A percentile compares a stretch with the other conserved stretches of the same genome.
These are phyloP conservation scores for Tineola bisselliella DNA, from an alignment of 2,888 invertebrate species.

Conservation along the genomic window DNA sequence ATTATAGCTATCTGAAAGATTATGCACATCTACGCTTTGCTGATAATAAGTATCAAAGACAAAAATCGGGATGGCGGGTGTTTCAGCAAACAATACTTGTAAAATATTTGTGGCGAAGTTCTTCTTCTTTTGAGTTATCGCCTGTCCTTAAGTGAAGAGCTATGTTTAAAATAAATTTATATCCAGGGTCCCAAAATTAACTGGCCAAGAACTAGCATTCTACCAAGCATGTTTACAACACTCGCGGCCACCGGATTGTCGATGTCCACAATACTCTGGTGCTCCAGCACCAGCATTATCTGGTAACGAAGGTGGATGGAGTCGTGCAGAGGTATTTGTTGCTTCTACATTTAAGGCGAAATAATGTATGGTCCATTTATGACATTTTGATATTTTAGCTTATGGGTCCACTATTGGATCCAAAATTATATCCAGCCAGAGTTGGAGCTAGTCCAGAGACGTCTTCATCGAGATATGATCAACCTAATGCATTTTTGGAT, in stretches of 20 bases:
- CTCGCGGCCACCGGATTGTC: constrained; percentile 48
- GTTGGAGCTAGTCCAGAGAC: constrained; percentile 67
- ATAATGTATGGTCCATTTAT: background rate
- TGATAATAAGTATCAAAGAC: no score
- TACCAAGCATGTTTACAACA: constrained; percentile 57
- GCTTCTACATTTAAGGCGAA: no score
- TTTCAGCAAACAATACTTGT: no score
- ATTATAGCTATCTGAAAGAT: no score
- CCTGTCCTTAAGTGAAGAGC: no score
- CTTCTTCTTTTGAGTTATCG: no score
- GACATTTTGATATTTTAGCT: constrained; percentile 32
- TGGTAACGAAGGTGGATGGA: constrained; percentile 54
- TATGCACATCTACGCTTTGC: no score
- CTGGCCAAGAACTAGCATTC: constrained; percentile 48
- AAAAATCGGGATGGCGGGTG: no score
- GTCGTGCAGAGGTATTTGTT: constrained; percentile 41
- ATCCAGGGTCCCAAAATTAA: constrained; percentile 37
- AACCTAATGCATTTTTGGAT: constrained; percentile 69
- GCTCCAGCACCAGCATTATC: constrained; percentile 35
- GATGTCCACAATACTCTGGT: constrained; percentile 49
- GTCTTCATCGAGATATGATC: constrained; percentile 60
- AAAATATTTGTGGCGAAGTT: no score
- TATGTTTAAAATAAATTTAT: background rate
- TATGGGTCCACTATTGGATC: constrained; percentile 70
- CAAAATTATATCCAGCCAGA: constrained; percentile 69